Evolutionary conservation across 1,140 invertebrate species (phyloP).

Genomic region (Lepidurus packardi): DNA sequence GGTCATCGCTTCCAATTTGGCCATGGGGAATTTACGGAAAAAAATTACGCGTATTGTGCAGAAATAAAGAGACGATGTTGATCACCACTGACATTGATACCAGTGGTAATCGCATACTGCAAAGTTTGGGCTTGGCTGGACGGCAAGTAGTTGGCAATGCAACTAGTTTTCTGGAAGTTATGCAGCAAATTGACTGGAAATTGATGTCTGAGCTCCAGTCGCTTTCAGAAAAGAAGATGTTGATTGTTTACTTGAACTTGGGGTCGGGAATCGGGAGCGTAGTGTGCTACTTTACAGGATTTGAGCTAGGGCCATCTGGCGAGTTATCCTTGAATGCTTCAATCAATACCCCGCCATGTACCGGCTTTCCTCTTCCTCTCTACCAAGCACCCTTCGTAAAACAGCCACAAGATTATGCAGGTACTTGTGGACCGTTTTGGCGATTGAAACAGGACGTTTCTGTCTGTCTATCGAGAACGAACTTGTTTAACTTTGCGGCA

Average conservation of each 20-base stretch:
- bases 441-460: not conserved
- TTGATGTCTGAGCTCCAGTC: not conserved
- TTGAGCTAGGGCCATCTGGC: not conserved
- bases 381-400: not conserved
- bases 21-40: not conserved
- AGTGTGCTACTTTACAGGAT: not conserved
- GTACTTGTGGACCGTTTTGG: not conserved
- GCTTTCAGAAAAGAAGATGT: not conserved
- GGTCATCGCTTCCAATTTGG: not conserved
- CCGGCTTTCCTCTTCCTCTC: not conserved
- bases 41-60: not conserved
- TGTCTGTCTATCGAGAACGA: not conserved
- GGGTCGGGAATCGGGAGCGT: not conserved
- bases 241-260: not conserved
- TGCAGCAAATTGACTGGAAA: not conserved
- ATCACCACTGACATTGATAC: not conserved
- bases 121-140: too few relatives aligned
- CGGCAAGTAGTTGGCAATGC: too few relatives aligned
- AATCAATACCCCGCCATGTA: not conserved
- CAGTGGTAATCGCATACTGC: too few relatives aligned
- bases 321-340: not conserved
- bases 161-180: not conserved
- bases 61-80: not conserved
- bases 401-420: not conserved
- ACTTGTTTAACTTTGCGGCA: not conserved